These are phyloP conservation scores for Laticauda laticaudata DNA, from an alignment of 2,113 vertebrate genomes.

Conservation along the genomic window DNA sequence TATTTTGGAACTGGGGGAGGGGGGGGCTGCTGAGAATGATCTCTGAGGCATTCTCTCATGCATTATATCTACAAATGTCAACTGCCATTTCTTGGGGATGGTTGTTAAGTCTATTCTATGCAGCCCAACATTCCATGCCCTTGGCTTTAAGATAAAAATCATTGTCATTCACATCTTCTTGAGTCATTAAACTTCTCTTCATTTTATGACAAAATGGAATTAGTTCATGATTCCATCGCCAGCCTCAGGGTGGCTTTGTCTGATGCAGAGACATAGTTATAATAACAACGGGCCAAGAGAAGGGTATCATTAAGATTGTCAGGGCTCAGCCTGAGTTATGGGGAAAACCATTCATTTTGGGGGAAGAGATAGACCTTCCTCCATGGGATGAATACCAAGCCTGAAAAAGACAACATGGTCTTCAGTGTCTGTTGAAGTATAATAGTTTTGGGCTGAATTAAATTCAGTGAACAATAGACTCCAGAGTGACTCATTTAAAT, in stretches of 20 bases:
- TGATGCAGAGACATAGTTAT: background rate
- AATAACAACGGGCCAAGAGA: constrained; percentile 47
- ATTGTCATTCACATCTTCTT: constrained; percentile 52
- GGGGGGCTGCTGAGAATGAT: background rate
- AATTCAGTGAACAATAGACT: background rate
- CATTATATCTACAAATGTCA: background rate
- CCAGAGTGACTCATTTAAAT: background rate
- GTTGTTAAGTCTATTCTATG: constrained; percentile 30
- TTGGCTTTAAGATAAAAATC: constrained; percentile 55
- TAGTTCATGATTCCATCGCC: constrained; percentile 39
- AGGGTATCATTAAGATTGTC: constrained; percentile 46
- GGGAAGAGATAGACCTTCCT: constrained; percentile 21
- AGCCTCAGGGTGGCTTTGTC: constrained; percentile 51
- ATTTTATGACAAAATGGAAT: constrained; percentile 65
- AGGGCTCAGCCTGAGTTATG: constrained; percentile 48
- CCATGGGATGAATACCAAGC: constrained; percentile 16
- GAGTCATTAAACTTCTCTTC: constrained; percentile 65
- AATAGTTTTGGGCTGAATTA: background rate
- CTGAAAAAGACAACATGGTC: background rate
- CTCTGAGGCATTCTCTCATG: background rate
- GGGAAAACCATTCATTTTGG: constrained; percentile 22
- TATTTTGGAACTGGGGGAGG: background rate
- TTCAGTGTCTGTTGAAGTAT: too few relatives aligned
- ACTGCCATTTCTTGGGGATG: background rate
- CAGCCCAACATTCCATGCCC: constrained; percentile 7